Evolutionary conservation across 1,140 invertebrate species (phyloP), one percentile per base, ranked within the genome.

Genomic region (Bombus huntii): DNA sequence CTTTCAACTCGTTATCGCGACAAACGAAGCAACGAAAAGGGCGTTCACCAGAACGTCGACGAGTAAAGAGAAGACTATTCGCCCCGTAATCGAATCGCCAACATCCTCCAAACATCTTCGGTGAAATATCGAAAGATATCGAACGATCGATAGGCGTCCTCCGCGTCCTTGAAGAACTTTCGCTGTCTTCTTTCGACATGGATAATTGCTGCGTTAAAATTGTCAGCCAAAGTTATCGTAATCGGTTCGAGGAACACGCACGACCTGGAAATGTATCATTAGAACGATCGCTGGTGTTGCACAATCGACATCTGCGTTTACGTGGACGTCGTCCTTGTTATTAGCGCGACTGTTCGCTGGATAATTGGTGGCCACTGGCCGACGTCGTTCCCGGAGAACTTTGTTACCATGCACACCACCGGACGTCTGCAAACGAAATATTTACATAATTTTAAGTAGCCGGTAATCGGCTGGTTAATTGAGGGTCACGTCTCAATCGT

Each of bases 361-460:
- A 70, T 80, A 85, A 85, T 80, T 80, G 39, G 15, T 13, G 13
- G 9, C 12, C 8, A n/a, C 4, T 44, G 34, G 1, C 25, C 37
- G 15, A n/a, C 10, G 28, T n/a, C 34, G 15, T 37, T 34, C 9
- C 31, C 3, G 6, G 1, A 4, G 28, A n/a, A 71, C 37, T 70
- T 71, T 78, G 47, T 53, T 53, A 53, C 47, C 47, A 22, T 22
- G 18, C 18, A 22, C 18, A 53, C 0, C 6, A 22, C 0, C 44
- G 1, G 15, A 5, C 13, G n/a, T 8, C 34, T 18, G 57, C 57
- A n/a, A 53, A 31, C 72, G 73, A 57, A 77, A 37, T 79, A 79
- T 80, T 84, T 79, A 53, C 68, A 80, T 80, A 80, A 85, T 80
- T 85, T 80, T 73, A 71, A 72, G 83, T 37, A 85, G 42, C 37